Evolutionary conservation across 2,888 invertebrate species (phyloP), one percentile per base, ranked within the genome.

Genomic region (Romanomermis culicivorax): DNA sequence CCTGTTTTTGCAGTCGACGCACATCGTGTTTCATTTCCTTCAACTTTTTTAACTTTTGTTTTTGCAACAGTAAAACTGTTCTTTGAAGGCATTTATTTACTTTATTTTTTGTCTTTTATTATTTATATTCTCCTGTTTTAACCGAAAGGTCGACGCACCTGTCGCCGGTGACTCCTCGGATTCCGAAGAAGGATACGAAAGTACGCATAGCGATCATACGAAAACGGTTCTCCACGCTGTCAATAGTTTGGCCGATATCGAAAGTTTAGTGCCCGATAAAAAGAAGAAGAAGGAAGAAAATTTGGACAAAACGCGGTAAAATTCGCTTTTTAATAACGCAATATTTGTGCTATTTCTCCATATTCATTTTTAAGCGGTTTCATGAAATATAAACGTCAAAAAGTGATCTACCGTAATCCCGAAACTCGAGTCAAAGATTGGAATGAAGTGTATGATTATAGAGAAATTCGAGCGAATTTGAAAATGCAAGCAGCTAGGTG

Each of bases 361-460:
- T 7, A 29, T 14, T 51, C 36, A 7, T 36, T n/a, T 67, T 67
- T 25, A 70, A 81, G 83, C 62, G 93, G 95, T 57, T 97, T 97
- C 72, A 83, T 95, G 69, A 93, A 91, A 68, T 97, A 97, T 75
- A 81, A 83, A 55, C 79, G 95, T 55, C 87, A 93, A 69, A 81
- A 80, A 1, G 77, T 78, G 1, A 74, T 83, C 62, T 97, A 97
- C 74, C 80, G 95, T 1, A 78, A 83, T 42, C 82, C 83, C 0
- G 82, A 80, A 54, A 81, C 81, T 62, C 79, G 97, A 0, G 72
- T 85, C 61, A 80, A 85, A 59, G 95, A 97, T 72, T 97, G 93
- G 93, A 81, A 86, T 60, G 97, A 97, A 75, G 85, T 97, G 60
- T 93, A 88, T 74, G 83, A 87, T 69, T 81, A 80, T 65, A 75